phyloP scores from a whole-genome alignment of 1,140 invertebrate species.

The Stegodyphus mimosarum region DNA sequence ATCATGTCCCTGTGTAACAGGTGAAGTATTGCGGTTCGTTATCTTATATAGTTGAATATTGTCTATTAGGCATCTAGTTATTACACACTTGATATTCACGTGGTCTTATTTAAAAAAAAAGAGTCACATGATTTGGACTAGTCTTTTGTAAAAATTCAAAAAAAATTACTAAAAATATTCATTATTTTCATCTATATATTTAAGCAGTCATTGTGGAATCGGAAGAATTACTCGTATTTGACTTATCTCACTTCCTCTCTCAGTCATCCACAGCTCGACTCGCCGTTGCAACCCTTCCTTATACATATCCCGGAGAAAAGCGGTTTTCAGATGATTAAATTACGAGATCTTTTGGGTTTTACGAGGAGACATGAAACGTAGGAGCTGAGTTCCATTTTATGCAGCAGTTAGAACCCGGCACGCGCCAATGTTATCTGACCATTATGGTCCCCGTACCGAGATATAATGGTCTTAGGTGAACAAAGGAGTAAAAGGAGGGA shows the following conservation, averaged over 20 bases:
- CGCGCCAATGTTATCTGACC: constrained; percentile 59
- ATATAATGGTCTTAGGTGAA: constrained; percentile 61
- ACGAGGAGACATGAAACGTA: constrained; percentile 50
- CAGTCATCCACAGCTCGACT: neutral
- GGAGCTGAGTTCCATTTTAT: constrained; percentile 18
- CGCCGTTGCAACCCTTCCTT: constrained; percentile 9
- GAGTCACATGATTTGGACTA: too few relatives aligned
- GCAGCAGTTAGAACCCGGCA: constrained; percentile 36
- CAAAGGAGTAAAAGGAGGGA: constrained; percentile 48
- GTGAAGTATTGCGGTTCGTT: too few relatives aligned
- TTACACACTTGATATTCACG: too few relatives aligned
- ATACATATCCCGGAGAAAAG: constrained; percentile 49
- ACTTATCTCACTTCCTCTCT: constrained; percentile 40
- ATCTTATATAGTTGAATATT: too few relatives aligned
- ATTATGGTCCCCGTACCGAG: constrained; percentile 55
- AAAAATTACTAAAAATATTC: too few relatives aligned
- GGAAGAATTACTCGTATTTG: neutral
- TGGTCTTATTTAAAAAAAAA: too few relatives aligned
- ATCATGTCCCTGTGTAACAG: too few relatives aligned
- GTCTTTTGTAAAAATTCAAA: too few relatives aligned
- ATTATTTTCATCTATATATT: too few relatives aligned
- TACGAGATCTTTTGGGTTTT: constrained; percentile 61
- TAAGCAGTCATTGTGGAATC: too few relatives aligned
- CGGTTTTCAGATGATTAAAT: constrained; percentile 62
- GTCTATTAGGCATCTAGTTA: too few relatives aligned